Evolutionary conservation across 2,888 invertebrate species (phyloP).

Genomic region (Cryptus armator): DNA sequence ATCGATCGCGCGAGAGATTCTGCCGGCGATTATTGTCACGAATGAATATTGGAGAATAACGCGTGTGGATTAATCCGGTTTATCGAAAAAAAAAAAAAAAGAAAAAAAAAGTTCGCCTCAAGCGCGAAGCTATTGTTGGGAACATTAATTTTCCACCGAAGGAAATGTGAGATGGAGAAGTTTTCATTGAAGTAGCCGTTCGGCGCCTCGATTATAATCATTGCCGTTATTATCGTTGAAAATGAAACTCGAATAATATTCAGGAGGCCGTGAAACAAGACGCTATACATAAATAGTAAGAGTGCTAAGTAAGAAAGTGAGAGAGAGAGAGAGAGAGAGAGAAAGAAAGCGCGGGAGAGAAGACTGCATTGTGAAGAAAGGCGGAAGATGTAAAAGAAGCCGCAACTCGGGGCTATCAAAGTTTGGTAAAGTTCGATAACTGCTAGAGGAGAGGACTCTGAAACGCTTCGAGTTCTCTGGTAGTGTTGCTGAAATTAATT

Average conservation of each 20-base stretch:
- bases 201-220: neutral
- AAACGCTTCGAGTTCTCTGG: slow-evolving; percentile 50
- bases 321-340: neutral
- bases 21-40: too few relatives aligned
- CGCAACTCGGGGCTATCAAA: slow-evolving; percentile 63
- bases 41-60: too few relatives aligned
- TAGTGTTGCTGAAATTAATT: slow-evolving; percentile 67
- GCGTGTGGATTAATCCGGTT: too few relatives aligned
- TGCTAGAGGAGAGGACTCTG: slow-evolving; percentile 26
- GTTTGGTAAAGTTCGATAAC: slow-evolving; percentile 60
- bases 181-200: neutral
- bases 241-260: slow-evolving; percentile 48
- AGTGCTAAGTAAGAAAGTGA: neutral
- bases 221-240: slow-evolving; percentile 35
- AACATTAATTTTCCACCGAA: neutral
- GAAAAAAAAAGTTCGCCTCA: neutral
- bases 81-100: too few relatives aligned
- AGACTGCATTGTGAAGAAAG: slow-evolving; percentile 27
- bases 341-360: neutral
- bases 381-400: slow-evolving; percentile 60
- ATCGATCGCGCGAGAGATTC: too few relatives aligned
- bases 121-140: neutral
- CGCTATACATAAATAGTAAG: slow-evolving; percentile 31
- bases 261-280: slow-evolving; percentile 36
- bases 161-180: neutral